Percentiles rank a stretch among this genome's conserved stretches.
Evolutionary conservation across 2,797 vertebrate species (phyloP).

Genomic region (Thamnophis elegans): DNA sequence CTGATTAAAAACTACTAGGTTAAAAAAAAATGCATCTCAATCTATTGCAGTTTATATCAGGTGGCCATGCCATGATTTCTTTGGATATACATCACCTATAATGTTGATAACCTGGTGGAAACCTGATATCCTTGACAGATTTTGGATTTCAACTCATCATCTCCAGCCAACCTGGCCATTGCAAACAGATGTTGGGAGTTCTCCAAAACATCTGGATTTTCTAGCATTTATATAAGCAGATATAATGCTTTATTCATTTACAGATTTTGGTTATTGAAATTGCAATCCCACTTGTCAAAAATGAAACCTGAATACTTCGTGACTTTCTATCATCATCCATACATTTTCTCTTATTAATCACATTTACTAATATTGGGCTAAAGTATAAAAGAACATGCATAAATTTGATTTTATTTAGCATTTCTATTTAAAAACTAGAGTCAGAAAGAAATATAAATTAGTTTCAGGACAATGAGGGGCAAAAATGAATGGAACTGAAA

Average conservation of each 20-base stretch:
- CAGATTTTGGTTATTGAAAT: not conserved
- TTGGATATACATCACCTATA: not conserved
- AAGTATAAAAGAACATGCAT: not conserved
- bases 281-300: not conserved
- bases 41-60: not conserved
- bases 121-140: not conserved
- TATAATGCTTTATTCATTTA: not conserved
- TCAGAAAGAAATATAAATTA: not conserved
- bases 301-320: not conserved
- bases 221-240: not conserved
- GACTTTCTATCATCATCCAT: not conserved
- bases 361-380: not conserved
- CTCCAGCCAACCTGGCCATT: not conserved
- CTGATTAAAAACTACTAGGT: not conserved
- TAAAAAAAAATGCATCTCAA: not conserved
- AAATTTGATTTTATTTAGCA: not conserved
- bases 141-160: not conserved
- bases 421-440: not conserved
- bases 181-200: not conserved
- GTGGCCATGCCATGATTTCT: not conserved
- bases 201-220: not conserved
- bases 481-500: not conserved
- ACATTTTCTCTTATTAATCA: not conserved
- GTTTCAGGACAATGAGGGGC: not conserved
- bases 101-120: not conserved